Evolutionary conservation across 2,113 vertebrate genomes (phyloP).

Genomic region (Perca schrenkii): DNA sequence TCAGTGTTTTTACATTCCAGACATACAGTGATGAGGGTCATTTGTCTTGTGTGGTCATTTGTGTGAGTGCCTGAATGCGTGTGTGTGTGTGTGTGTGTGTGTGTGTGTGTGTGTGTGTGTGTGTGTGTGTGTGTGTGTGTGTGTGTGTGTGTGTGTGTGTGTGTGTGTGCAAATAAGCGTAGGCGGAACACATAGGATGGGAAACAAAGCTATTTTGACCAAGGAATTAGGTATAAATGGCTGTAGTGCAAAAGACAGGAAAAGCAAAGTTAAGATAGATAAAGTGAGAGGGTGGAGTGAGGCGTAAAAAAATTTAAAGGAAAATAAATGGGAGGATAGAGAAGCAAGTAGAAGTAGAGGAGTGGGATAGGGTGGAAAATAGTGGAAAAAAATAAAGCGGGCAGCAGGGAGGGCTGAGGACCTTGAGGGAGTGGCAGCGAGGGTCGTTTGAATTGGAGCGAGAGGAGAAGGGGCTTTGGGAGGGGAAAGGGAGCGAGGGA

Average conservation of each 20-base stretch:
- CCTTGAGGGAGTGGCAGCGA: constrained; percentile 67
- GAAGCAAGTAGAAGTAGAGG: constrained; percentile 34
- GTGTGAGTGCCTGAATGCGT: constrained; percentile 21
- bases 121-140: too few species aligned
- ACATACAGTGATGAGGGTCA: constrained; percentile 69
- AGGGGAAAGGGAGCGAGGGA: constrained; percentile 60
- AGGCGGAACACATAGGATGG: constrained; percentile 28
- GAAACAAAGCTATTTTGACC: constrained; percentile 54
- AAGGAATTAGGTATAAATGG: constrained; percentile 59
- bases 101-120: constrained; percentile 32
- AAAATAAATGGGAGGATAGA: constrained; percentile 65
- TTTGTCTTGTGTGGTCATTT: constrained; percentile 73
- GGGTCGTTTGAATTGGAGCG: constrained; percentile 73
- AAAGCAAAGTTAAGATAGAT: constrained; percentile 67
- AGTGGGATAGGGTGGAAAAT: constrained; percentile 50
- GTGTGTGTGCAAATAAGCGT: constrained; percentile 32
- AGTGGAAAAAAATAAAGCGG: constrained; percentile 58
- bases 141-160: too few species aligned
- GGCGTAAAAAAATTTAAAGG: constrained; percentile 64
- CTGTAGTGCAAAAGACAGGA: constrained; percentile 47
- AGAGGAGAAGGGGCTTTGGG: constrained; percentile 59
- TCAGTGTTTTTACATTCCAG: constrained; percentile 71
- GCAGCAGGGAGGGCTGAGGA: constrained; percentile 52
- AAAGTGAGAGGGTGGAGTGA: constrained; percentile 68
- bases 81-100: too few species aligned